Base-by-base conservation (phyloP, 2,888 invertebrate genomes). In the Hypolimnas misippus region DNA sequence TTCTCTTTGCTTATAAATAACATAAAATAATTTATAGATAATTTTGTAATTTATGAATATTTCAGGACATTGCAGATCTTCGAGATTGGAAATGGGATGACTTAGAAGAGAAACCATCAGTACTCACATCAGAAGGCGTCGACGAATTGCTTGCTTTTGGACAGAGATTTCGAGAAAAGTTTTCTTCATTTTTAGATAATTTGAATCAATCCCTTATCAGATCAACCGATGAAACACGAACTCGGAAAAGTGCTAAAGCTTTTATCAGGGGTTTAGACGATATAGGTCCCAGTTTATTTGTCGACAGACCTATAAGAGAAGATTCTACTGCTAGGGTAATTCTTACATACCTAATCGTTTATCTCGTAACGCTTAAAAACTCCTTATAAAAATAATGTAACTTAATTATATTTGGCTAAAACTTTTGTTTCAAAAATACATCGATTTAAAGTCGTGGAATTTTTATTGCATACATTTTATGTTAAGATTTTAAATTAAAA, bases 31-130 rank as follows among this genome's bases (percentile, higher is more conserved):
- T n/a, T n/a, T n/a, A n/a, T n/a, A n/a, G n/a, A n/a, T n/a, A n/a
- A n/a, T n/a, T n/a, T n/a, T n/a, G n/a, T 38, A 38, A 38, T 38
- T 4, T n/a, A 12, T 12, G 29, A 35, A 19, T 17, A 53, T 75
- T 83, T 2, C 86, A 91, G 63, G 96, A 96, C 79, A 82, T 94
- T 51, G 86, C 93, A 44, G 86, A 93, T 62, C 78, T 96, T 10
- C 88, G 89, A 72, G 85, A 90, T 63, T 95, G 95, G 95, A 85
- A 84, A 44, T 94, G 94, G 91, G 90, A 94, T 69, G 79, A 86
- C 63, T 83, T 95, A 31, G 80, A 83, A 35, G 82, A 87, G 8
- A 81, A 86, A 44, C 93, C 93, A 29, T 83, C 92, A 59, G 78
- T 82, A 33, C 79, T 95, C 61, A 93, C 94, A 1, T 75, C 79